Percentiles rank a stretch among this genome's conserved stretches.
Evolutionary conservation across 2,797 vertebrate species (phyloP).

Genomic region (Triplophysa bombifrons): DNA sequence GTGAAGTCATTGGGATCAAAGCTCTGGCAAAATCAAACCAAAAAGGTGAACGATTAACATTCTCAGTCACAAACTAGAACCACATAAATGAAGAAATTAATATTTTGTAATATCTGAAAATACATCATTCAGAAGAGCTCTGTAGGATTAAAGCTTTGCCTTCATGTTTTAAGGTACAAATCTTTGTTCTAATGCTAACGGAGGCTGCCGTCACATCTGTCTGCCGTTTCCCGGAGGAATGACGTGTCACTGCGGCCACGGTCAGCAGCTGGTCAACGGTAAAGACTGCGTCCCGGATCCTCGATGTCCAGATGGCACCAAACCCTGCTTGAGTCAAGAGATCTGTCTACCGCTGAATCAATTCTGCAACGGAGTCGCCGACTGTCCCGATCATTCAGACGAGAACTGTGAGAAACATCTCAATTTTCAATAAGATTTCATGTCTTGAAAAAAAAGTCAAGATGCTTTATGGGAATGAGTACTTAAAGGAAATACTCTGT

Average conservation of each 20-base stretch:
- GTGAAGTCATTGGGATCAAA: constrained; percentile 79
- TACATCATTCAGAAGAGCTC: too few relatives aligned
- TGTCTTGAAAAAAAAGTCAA: too few relatives aligned
- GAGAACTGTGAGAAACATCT: constrained; percentile 80
- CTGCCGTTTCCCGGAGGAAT: constrained; percentile 79
- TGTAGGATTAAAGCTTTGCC: neutral
- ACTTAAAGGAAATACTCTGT: too few relatives aligned
- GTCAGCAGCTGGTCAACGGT: constrained; percentile 65
- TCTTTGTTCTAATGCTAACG: constrained; percentile 77
- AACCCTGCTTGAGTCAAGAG: constrained; percentile 75
- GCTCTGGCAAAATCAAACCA: constrained; percentile 82
- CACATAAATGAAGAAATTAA: too few relatives aligned
- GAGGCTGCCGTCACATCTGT: constrained; percentile 87
- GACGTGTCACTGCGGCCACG: constrained; percentile 79
- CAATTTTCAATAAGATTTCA: neutral
- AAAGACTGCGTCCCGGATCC: constrained; percentile 66
- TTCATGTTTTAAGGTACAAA: constrained; percentile 76
- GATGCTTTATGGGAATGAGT: too few relatives aligned
- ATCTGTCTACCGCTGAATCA: constrained; percentile 75
- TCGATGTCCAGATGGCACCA: constrained; percentile 65
- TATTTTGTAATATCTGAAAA: too few relatives aligned
- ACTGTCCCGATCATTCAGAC: constrained; percentile 86
- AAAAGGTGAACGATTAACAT: constrained; percentile 71
- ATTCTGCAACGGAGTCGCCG: constrained; percentile 75
- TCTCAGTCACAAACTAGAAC: neutral